phyloP scores from a whole-genome alignment of 2,797 vertebrate species.

The Picus viridis region DNA sequence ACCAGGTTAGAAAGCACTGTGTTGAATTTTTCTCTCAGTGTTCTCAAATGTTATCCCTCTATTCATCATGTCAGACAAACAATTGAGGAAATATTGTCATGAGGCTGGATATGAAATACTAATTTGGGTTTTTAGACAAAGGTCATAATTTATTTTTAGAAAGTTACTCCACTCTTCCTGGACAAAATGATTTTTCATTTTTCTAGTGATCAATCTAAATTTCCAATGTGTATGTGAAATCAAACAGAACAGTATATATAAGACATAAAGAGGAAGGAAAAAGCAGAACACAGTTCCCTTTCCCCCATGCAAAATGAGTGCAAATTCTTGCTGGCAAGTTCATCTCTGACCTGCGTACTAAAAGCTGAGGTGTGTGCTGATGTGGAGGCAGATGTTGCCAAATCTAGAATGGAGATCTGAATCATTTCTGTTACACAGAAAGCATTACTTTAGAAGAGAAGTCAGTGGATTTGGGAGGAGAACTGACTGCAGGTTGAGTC shows the following conservation, averaged over 20 bases:
- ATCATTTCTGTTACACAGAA: background rate
- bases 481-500: background rate
- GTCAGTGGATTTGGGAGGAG: background rate
- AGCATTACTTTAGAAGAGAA: background rate
- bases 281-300: background rate
- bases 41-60: rapidly evolving
- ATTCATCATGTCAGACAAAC: background rate
- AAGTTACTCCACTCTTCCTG: background rate
- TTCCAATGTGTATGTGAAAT: background rate
- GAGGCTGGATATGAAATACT: background rate
- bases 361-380: background rate
- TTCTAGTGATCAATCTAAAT: background rate
- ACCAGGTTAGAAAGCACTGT: background rate
- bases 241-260: rapidly evolving
- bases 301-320: background rate
- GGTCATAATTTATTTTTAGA: background rate
- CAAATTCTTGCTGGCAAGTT: background rate
- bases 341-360: background rate
- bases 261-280: background rate
- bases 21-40: background rate
- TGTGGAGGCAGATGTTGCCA: rapidly evolving
- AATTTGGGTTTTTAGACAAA: background rate
- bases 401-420: background rate
- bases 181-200: background rate
- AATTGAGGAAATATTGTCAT: background rate